These are phyloP conservation scores for Zaprionus tsacasi DNA, from an alignment of 1,140 invertebrate genomes.

Conservation along the genomic window DNA sequence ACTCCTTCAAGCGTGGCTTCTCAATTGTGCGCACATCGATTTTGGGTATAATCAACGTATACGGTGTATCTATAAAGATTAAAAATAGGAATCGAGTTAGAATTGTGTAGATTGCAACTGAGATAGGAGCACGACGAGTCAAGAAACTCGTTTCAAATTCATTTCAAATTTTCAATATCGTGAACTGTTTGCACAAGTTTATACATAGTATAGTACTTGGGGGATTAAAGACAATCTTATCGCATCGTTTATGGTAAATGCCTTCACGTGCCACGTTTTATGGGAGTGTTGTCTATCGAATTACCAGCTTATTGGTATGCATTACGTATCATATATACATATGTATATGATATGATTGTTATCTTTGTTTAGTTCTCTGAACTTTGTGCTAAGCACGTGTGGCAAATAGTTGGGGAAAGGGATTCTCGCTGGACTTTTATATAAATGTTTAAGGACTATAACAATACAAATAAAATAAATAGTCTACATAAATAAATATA, in stretches of 20 bases:
- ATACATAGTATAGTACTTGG: not conserved
- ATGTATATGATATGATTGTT: not conserved
- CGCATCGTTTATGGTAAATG: constrained; percentile 1
- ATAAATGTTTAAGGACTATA: not conserved
- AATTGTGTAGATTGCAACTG: not conserved
- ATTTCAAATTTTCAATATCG: not conserved
- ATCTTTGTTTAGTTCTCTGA: constrained; percentile 9
- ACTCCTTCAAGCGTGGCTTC: constrained; percentile 85
- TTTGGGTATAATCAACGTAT: constrained; percentile 86
- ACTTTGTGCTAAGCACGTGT: not conserved
- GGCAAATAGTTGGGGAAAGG: not conserved
- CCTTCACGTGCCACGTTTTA: constrained; percentile 20
- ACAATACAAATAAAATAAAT: too few relatives aligned
- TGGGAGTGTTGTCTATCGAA: constrained; percentile 16
- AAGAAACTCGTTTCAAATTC: not conserved
- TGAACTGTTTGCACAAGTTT: constrained; percentile 6
- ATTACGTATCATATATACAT: not conserved
- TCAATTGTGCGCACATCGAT: constrained; percentile 85
- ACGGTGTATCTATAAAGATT: constrained; percentile 85
- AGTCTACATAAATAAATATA: too few relatives aligned
- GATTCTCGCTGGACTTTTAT: not conserved
- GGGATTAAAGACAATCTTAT: not conserved
- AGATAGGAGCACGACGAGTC: not conserved
- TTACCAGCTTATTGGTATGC: constrained; percentile 18
- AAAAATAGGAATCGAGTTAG: not conserved